Evolutionary conservation across 2,888 invertebrate genomes (phyloP).

Genomic region (Archips xylosteana): DNA sequence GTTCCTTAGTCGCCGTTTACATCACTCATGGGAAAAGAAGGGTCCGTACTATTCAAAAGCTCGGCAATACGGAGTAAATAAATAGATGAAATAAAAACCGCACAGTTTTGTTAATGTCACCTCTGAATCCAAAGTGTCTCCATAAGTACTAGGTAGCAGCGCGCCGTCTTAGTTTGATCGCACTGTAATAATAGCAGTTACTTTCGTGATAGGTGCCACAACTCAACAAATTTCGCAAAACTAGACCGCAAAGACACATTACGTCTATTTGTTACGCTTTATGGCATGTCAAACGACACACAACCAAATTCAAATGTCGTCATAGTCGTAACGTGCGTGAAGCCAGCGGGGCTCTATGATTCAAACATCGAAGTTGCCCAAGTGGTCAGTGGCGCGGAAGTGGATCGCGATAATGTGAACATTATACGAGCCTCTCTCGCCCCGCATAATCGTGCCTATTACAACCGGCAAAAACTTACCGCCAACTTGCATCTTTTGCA

Average conservation of each 20-base stretch:
- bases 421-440: conserved; percentile 79
- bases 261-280: conserved; percentile 16
- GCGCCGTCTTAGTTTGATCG: background rate
- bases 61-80: too few relatives aligned
- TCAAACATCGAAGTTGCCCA: conserved; percentile 50
- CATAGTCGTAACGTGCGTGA: conserved; percentile 20
- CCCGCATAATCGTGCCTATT: conserved; percentile 77
- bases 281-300: conserved; percentile 22
- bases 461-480: conserved; percentile 75
- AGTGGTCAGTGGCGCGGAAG: conserved; percentile 71
- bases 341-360: conserved; percentile 15
- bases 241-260: conserved; percentile 16
- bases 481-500: conserved; percentile 73
- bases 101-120: too few relatives aligned
- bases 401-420: conserved; percentile 79
- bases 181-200: background rate
- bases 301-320: conserved; percentile 18
- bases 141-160: background rate
- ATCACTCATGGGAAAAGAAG: too few relatives aligned
- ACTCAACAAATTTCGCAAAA: conserved; percentile 2
- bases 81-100: too few relatives aligned
- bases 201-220: conserved; percentile 6
- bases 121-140: too few relatives aligned
- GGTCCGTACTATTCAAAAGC: too few relatives aligned
- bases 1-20: too few relatives aligned